phyloP scores from a whole-genome alignment of 2,113 vertebrate genomes.

The Semicossyphus pulcher region DNA sequence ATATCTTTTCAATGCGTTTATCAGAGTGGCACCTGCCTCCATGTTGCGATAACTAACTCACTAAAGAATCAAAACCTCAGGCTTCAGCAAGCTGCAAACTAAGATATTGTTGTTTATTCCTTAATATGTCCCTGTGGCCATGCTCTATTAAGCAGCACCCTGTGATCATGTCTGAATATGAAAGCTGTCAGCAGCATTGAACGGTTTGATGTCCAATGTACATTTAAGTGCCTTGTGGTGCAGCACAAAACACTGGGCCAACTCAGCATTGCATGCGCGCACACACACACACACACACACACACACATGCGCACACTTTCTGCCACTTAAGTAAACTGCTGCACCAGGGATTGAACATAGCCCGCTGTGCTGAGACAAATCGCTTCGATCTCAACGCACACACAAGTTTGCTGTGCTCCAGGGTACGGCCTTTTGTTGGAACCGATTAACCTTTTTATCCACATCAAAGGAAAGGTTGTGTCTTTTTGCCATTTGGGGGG shows the following conservation, averaged over 20 bases:
- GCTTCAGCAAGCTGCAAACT: conserved; percentile 26
- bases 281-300: neutral
- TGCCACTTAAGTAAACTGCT: conserved; percentile 45
- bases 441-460: conserved; percentile 68
- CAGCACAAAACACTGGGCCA: conserved; percentile 17
- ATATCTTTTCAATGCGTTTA: neutral
- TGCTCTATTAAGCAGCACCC: conserved; percentile 25
- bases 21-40: conserved; percentile 8
- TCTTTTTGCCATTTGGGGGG: conserved; percentile 35
- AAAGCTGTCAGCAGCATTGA: conserved; percentile 20
- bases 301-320: conserved; percentile 12
- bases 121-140: neutral
- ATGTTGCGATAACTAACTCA: conserved; percentile 7
- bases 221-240: conserved; percentile 33
- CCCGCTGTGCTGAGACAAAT: conserved; percentile 59
- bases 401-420: conserved; percentile 47
- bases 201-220: conserved; percentile 27
- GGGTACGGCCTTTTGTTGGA: conserved; percentile 48
- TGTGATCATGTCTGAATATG: conserved; percentile 27
- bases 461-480: conserved; percentile 49
- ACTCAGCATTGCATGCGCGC: conserved; percentile 22
- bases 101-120: conserved; percentile 25
- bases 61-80: conserved; percentile 15
- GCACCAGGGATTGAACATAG: conserved; percentile 39
- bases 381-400: conserved; percentile 43